A percentile compares a stretch with the other conserved stretches of the same genome.
These are phyloP conservation scores for Helicorthomorpha holstii DNA, from an alignment of 1,140 invertebrate genomes.

Conservation along the genomic window DNA sequence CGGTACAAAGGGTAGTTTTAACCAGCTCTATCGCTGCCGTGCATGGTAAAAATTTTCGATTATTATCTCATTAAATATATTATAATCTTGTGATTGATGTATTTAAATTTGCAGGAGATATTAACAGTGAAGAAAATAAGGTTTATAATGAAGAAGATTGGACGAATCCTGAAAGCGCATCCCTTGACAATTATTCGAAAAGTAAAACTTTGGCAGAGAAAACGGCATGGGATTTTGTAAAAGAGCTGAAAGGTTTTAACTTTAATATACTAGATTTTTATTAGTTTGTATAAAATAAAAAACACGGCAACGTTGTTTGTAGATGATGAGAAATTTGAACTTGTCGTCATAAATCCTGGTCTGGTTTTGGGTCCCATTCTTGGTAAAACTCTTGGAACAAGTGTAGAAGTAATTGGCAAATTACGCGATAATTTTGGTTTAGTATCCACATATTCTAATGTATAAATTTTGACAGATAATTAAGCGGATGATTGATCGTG, in stretches of 20 bases:
- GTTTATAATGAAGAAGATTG: conserved; percentile 34
- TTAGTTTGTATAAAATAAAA: too few relatives aligned
- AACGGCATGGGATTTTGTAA: conserved; percentile 38
- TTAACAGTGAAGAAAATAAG: conserved; percentile 19
- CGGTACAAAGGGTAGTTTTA: conserved; percentile 36
- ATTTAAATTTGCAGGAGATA: conserved; percentile 10
- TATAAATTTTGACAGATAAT: conserved; percentile 19
- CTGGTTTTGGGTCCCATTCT: conserved; percentile 35
- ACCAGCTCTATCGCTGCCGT: conserved; percentile 37
- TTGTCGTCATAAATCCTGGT: conserved; percentile 34
- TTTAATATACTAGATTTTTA: too few relatives aligned
- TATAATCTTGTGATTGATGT: conserved; percentile 16
- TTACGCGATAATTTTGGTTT: background rate
- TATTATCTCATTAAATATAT: background rate
- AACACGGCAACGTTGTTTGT: conserved; percentile 2
- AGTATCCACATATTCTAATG: background rate
- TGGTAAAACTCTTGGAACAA: conserved; percentile 25
- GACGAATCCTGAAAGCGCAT: conserved; percentile 25
- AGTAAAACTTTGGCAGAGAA: conserved; percentile 37
- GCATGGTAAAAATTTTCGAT: conserved; percentile 22
- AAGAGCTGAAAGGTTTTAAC: conserved; percentile 25
- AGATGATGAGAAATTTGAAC: conserved; percentile 31
- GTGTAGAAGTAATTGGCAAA: conserved; percentile 22
- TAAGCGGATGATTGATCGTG: conserved; percentile 27
- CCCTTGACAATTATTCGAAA: conserved; percentile 28